Evolutionary conservation across 2,797 vertebrate species (phyloP).

Genomic region (Crocodylus rhombifer): DNA sequence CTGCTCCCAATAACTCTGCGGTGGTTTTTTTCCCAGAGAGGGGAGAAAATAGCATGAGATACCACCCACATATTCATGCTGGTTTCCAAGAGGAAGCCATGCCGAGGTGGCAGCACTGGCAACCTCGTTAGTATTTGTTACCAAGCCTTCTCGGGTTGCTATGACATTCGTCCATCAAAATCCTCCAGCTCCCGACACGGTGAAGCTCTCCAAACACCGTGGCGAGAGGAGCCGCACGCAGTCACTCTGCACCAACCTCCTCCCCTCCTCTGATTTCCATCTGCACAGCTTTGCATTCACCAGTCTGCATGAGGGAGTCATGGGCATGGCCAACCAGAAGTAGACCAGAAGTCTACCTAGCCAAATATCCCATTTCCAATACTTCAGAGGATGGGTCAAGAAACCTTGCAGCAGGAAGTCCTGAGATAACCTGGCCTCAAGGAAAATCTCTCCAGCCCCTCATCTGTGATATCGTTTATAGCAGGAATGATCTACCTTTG

Average conservation of each 20-base stretch:
- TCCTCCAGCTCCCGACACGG: neutral
- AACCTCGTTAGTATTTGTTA: no score
- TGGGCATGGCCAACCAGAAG: neutral
- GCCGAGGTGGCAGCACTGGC: slow-evolving; percentile 13
- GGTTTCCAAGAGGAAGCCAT: neutral
- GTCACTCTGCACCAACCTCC: neutral
- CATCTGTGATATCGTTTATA: neutral
- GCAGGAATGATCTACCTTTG: neutral
- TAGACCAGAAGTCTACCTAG: neutral
- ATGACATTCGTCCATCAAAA: neutral
- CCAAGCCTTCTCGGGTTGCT: rapidly evolving
- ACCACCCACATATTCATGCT: slow-evolving; percentile 21
- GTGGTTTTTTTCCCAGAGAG: neutral
- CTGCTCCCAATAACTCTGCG: neutral
- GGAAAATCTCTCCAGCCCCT: neutral
- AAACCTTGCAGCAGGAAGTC: neutral
- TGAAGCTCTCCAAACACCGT: neutral
- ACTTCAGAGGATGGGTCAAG: neutral
- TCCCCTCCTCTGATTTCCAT: neutral
- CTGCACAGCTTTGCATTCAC: neutral
- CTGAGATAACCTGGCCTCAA: neutral
- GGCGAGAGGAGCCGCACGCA: neutral
- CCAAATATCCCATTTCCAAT: no score
- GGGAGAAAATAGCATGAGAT: neutral
- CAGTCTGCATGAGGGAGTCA: no score